phyloP scores from a whole-genome alignment of 2,113 vertebrate species.

The Myanophis thanlyinensis region DNA sequence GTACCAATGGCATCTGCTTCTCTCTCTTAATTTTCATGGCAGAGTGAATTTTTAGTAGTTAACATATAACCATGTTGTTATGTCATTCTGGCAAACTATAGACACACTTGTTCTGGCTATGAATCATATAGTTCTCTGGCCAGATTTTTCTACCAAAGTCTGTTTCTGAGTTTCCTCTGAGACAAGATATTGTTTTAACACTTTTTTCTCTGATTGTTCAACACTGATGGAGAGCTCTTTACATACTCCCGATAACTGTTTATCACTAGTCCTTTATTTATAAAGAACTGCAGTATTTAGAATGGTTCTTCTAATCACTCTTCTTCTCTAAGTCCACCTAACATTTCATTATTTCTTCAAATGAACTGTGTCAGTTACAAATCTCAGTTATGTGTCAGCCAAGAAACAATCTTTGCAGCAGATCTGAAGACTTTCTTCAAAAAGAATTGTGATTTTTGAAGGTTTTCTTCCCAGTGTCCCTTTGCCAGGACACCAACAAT shows the following conservation, averaged over 20 bases:
- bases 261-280: background rate
- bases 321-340: background rate
- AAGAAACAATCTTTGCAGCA: background rate
- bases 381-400: background rate
- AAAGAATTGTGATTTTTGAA: background rate
- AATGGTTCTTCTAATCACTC: background rate
- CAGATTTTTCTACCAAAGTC: background rate
- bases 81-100: background rate
- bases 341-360: background rate
- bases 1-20: background rate
- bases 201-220: background rate
- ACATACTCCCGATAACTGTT: background rate
- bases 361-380: background rate
- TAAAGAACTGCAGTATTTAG: background rate
- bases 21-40: background rate
- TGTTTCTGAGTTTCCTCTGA: background rate
- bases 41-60: background rate
- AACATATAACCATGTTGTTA: background rate
- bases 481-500: background rate
- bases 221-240: background rate
- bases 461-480: background rate
- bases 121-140: background rate
- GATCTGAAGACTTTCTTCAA: background rate
- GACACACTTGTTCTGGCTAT: background rate
- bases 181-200: background rate